Conservation (phyloP, 2,888 invertebrate species). For the Tachina grossa region DNA sequence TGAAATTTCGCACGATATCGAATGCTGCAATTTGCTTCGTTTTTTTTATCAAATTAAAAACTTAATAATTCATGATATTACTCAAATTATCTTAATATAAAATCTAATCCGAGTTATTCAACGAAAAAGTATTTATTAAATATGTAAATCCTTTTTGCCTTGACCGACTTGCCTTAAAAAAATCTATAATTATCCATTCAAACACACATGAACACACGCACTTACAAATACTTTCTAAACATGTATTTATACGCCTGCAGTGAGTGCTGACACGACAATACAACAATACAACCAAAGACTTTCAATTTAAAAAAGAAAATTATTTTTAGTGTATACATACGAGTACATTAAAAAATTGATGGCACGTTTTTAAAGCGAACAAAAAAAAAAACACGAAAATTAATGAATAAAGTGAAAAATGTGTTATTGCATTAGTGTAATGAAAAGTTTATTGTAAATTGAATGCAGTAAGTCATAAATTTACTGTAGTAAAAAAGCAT, state of each 20-base stretch:
- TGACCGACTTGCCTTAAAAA: slow-evolving; percentile 38
- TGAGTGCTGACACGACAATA: neutral
- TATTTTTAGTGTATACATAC: neutral
- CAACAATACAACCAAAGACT: slow-evolving; percentile 5
- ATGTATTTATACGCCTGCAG: neutral
- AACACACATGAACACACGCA: slow-evolving; percentile 8
- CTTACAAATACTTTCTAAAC: neutral
- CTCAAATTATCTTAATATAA: neutral
- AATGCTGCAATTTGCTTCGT: too few relatives aligned
- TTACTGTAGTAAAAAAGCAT: slow-evolving; percentile 2
- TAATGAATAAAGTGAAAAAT: slow-evolving; percentile 6
- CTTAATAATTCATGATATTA: too few relatives aligned
- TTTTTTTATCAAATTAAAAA: too few relatives aligned
- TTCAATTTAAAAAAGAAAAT: neutral
- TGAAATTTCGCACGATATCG: too few relatives aligned
- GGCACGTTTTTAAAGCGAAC: neutral
- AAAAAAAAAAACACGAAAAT: neutral
- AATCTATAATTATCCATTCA: slow-evolving; percentile 44
- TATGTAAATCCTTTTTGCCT: slow-evolving; percentile 32
- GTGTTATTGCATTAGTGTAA: neutral
- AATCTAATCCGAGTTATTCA: neutral
- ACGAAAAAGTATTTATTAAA: slow-evolving; percentile 11
- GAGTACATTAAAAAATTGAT: neutral
- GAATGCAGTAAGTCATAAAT: slow-evolving; percentile 56
- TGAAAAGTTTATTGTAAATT: slow-evolving; percentile 22